Percentiles rank a stretch among this genome's conserved stretches.
These are phyloP conservation scores for Liopterus haemorrhoidalis DNA, from an alignment of 2,888 invertebrate species.

Conservation along the genomic window DNA sequence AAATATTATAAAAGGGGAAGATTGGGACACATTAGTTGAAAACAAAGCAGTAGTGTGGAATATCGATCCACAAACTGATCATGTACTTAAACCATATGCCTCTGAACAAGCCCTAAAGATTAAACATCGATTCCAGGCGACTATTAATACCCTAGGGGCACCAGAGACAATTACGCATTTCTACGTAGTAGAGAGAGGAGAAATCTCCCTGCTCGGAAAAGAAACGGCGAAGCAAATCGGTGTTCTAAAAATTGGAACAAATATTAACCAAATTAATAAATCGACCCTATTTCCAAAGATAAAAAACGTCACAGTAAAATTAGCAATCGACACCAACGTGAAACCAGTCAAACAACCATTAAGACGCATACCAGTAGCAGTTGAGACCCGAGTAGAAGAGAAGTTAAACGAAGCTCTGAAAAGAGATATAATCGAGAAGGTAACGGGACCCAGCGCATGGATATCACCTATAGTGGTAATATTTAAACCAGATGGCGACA, in stretches of 20 bases:
- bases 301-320: conserved; percentile 21
- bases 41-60: conserved; percentile 25
- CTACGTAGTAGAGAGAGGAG: conserved; percentile 26
- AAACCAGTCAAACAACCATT: conserved; percentile 27
- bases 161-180: conserved; percentile 25
- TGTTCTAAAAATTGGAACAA: conserved; percentile 28
- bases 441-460: conserved; percentile 36
- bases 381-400: conserved; percentile 28
- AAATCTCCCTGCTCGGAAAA: conserved; percentile 28
- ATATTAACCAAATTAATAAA: conserved; percentile 17
- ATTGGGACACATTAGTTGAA: conserved; percentile 23
- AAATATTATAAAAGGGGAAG: conserved; percentile 27
- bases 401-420: conserved; percentile 18
- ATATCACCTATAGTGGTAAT: conserved; percentile 38
- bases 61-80: conserved; percentile 10
- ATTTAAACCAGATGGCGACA: conserved; percentile 35
- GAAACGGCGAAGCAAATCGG: conserved; percentile 28
- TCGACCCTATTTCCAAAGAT: conserved; percentile 27
- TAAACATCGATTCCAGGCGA: conserved; percentile 21
- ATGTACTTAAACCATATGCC: conserved; percentile 25
- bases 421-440: conserved; percentile 37
- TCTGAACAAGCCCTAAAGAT: conserved; percentile 15
- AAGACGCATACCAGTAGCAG: conserved; percentile 25
- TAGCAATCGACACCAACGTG: conserved; percentile 25
- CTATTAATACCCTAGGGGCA: conserved; percentile 15